These are phyloP conservation scores for Promerops cafer DNA, from an alignment of 2,113 vertebrate species.

Conservation along the genomic window DNA sequence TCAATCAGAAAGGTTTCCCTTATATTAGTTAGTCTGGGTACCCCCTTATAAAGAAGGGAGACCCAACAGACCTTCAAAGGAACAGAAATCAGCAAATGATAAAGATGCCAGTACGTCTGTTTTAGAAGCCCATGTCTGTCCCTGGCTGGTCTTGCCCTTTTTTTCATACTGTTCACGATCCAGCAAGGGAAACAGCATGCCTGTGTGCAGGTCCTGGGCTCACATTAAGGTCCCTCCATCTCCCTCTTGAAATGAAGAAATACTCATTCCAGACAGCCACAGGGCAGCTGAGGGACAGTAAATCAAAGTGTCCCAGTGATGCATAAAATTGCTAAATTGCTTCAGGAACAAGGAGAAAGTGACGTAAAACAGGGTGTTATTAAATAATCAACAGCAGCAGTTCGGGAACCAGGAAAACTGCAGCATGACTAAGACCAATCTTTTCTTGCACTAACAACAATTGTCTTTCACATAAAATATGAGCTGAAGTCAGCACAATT, in stretches of 20 bases:
- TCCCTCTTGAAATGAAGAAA: not conserved
- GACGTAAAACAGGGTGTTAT: not conserved
- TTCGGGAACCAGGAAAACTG: not conserved
- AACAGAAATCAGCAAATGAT: not conserved
- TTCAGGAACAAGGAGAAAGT: not conserved
- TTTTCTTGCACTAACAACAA: not conserved
- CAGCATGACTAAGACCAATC: not conserved
- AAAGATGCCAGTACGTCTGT: not conserved
- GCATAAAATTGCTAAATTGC: not conserved
- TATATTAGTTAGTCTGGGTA: not conserved
- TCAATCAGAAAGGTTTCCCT: not conserved
- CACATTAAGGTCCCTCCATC: not conserved
- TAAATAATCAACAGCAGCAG: not conserved
- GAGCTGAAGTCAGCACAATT: not conserved
- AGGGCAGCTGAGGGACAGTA: not conserved
- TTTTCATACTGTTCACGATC: not conserved
- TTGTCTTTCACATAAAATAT: not conserved
- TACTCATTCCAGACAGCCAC: not conserved
- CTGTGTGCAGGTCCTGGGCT: fast-evolving
- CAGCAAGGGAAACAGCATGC: not conserved
- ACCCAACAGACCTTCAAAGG: not conserved
- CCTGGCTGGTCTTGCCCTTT: not conserved
- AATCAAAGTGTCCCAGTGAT: not conserved
- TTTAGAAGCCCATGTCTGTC: not conserved
- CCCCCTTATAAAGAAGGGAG: not conserved